Evolutionary conservation across 1,140 invertebrate genomes (phyloP).

Genomic region (Helicoverpa zea): DNA sequence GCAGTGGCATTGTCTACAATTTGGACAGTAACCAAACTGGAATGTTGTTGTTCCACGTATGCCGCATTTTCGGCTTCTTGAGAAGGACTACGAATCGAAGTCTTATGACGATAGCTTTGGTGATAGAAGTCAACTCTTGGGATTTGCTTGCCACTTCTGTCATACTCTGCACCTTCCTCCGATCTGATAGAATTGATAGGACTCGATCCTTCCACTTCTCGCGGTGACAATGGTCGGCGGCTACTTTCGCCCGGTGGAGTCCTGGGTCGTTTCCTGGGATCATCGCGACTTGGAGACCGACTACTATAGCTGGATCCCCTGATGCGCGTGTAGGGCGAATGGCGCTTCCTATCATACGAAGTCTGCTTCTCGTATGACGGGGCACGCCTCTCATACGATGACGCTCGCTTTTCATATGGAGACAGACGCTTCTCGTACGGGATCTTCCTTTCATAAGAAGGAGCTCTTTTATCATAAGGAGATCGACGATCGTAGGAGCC

Average conservation of each 20-base stretch:
- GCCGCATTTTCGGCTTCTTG: slow-evolving; percentile 74
- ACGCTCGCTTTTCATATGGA: slow-evolving; percentile 80
- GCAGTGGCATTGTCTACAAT: slow-evolving; percentile 76
- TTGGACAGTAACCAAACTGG: slow-evolving; percentile 78
- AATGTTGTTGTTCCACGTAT: slow-evolving; percentile 75
- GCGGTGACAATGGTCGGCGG: slow-evolving; percentile 79
- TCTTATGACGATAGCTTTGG: slow-evolving; percentile 81
- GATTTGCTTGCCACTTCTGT: slow-evolving; percentile 80
- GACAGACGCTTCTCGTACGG: slow-evolving; percentile 81
- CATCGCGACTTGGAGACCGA: slow-evolving; percentile 84
- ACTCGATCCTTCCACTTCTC: slow-evolving; percentile 77
- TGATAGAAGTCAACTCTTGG: slow-evolving; percentile 81
- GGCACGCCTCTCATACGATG: slow-evolving; percentile 81
- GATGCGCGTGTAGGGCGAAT: slow-evolving; percentile 80
- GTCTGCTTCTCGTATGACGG: slow-evolving; percentile 82
- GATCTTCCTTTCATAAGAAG: slow-evolving; percentile 82
- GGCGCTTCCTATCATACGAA: slow-evolving; percentile 79
- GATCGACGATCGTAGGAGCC: slow-evolving; percentile 71
- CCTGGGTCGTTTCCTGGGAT: slow-evolving; percentile 86
- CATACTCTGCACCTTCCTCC: slow-evolving; percentile 79
- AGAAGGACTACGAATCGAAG: slow-evolving; percentile 79
- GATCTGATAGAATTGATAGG: slow-evolving; percentile 80
- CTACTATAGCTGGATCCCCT: slow-evolving; percentile 81
- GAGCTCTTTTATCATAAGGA: slow-evolving; percentile 80
- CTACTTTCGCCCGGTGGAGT: slow-evolving; percentile 86